A percentile compares a stretch with the other conserved stretches of the same genome.
These are phyloP conservation scores for Orestias chungarensis DNA, from an alignment of 2,797 vertebrate species.

Conservation along the genomic window DNA sequence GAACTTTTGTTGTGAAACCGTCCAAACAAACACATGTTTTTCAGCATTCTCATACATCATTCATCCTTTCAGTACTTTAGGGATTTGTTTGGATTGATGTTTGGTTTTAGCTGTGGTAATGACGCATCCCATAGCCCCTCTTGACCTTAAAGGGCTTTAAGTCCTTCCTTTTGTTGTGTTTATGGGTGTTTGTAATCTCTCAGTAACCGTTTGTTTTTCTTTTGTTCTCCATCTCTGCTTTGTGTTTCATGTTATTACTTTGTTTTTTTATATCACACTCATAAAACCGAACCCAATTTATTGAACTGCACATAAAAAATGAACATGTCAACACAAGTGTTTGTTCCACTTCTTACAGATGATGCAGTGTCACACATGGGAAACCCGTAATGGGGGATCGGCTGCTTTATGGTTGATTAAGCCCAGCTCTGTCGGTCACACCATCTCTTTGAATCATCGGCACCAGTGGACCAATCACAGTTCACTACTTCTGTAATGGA, in stretches of 20 bases:
- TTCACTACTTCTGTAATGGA: slow-evolving; percentile 29
- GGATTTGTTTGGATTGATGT: neutral
- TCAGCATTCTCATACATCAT: neutral
- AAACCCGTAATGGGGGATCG: neutral
- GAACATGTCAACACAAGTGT: neutral
- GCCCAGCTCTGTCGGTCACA: neutral
- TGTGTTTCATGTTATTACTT: neutral
- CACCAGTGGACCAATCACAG: slow-evolving; percentile 13
- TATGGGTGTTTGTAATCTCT: neutral
- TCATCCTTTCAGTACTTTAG: neutral
- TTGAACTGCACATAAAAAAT: neutral
- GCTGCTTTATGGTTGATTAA: neutral
- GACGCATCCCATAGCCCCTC: neutral
- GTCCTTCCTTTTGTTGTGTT: neutral
- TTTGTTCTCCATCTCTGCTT: neutral
- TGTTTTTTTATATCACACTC: neutral
- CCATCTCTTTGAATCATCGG: slow-evolving; percentile 16
- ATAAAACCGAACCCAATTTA: neutral
- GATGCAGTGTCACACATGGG: neutral
- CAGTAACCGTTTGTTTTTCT: neutral
- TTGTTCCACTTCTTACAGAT: neutral
- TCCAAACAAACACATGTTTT: slow-evolving; percentile 7
- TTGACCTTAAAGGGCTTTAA: neutral
- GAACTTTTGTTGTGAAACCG: neutral
- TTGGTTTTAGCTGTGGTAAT: neutral